These are phyloP conservation scores for Bostrychus sinensis DNA, from an alignment of 2,113 vertebrate genomes.

Conservation along the genomic window DNA sequence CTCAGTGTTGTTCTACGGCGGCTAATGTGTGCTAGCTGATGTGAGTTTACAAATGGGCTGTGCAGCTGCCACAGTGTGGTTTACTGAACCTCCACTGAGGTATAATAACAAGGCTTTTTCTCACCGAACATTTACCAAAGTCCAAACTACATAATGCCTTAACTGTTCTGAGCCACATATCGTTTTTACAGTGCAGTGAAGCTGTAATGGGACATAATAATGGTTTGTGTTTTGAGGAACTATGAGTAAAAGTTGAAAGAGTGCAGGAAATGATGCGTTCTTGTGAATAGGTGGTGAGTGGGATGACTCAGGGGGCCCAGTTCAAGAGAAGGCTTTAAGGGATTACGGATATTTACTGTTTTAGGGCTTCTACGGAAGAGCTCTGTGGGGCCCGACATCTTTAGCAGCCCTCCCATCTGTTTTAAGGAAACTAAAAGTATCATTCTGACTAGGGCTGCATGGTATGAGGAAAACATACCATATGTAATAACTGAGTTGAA, in stretches of 20 bases:
- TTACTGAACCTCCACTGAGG: background rate
- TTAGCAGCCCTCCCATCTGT: background rate
- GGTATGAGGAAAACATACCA: constrained; percentile 2
- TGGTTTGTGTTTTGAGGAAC: background rate
- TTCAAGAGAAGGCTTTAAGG: constrained; percentile 35
- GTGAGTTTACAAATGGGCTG: constrained; percentile 2
- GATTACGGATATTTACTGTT: constrained; percentile 61
- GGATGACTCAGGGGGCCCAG: constrained; percentile 33
- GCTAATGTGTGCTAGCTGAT: background rate
- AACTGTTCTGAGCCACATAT: background rate
- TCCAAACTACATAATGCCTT: background rate
- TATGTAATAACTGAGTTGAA: background rate
- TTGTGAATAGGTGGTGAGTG: background rate
- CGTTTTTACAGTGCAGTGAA: background rate
- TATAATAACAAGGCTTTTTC: constrained; percentile 2
- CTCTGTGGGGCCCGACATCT: constrained; percentile 20
- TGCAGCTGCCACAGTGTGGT: background rate
- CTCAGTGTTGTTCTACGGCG: background rate
- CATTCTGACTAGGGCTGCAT: background rate
- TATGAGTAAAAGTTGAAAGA: background rate
- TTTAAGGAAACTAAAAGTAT: constrained; percentile 13
- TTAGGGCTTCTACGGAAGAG: constrained; percentile 22
- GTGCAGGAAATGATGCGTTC: background rate
- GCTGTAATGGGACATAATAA: background rate
- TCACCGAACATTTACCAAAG: background rate